Conservation (phyloP, 2,113 vertebrate species). For the Halcyon malimbica region DNA sequence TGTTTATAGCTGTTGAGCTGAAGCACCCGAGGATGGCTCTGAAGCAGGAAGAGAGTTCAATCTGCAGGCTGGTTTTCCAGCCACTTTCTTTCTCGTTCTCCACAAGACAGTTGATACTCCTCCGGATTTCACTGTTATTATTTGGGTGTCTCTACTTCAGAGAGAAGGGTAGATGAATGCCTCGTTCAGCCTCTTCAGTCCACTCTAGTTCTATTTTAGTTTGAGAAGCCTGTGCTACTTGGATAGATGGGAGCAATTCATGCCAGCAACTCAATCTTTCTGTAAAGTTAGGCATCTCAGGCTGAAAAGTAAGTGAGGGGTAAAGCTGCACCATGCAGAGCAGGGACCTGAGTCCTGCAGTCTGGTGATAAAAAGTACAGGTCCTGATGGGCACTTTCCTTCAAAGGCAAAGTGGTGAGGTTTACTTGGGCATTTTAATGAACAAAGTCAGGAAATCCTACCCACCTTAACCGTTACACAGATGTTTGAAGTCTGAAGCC, state of each 20-base stretch:
- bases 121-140: conserved; percentile 42
- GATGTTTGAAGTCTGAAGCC: neutral
- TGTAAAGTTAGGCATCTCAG: neutral
- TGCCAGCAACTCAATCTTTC: conserved; percentile 8
- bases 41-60: conserved; percentile 66
- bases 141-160: conserved; percentile 50
- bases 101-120: conserved; percentile 30
- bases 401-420: neutral
- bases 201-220: conserved; percentile 66
- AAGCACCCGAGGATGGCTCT: conserved; percentile 64
- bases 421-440: neutral
- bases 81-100: conserved; percentile 57
- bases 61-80: conserved; percentile 40
- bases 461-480: neutral
- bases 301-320: neutral
- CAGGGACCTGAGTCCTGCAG: neutral
- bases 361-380: neutral
- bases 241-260: neutral
- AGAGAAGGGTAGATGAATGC: conserved; percentile 41
- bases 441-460: neutral
- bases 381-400: neutral
- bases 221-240: conserved; percentile 33
- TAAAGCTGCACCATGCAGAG: neutral
- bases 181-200: conserved; percentile 64
- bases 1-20: conserved; percentile 61